Conservation (phyloP, 2,888 invertebrate species). For the Tineola bisselliella region DNA sequence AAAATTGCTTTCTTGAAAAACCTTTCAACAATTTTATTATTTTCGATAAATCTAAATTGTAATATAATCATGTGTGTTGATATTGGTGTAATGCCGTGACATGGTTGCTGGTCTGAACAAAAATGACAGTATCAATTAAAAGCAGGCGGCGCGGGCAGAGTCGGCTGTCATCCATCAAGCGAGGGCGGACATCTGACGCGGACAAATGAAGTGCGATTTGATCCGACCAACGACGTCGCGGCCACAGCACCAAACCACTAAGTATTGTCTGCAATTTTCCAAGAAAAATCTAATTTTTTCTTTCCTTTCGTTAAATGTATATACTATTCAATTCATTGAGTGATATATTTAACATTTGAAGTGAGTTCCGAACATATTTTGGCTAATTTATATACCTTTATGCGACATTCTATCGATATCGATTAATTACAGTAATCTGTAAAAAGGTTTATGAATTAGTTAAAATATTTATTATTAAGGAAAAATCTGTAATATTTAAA, state of each 20-base stretch:
- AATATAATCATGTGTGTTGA: background rate
- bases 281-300: background rate
- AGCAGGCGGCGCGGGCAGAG: slow-evolving; percentile 32
- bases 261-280: background rate
- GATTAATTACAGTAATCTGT: too few species aligned
- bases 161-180: slow-evolving; percentile 50
- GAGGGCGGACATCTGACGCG: slow-evolving; percentile 38
- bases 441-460: too few species aligned
- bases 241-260: background rate
- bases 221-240: slow-evolving; percentile 27
- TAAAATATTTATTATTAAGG: too few species aligned
- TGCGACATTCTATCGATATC: too few species aligned
- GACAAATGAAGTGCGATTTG: slow-evolving; percentile 66
- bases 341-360: too few species aligned
- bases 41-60: too few species aligned
- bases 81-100: slow-evolving; percentile 17
- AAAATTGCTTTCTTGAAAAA: background rate
- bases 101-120: slow-evolving; percentile 28
- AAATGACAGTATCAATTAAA: slow-evolving; percentile 63
- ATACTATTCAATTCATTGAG: too few species aligned
- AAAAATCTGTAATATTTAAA: too few species aligned
- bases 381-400: too few species aligned
- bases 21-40: background rate
- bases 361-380: too few species aligned
- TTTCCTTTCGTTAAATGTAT: background rate